Base-by-base conservation (phyloP, 1,140 invertebrate genomes). In the Formica exsecta region DNA sequence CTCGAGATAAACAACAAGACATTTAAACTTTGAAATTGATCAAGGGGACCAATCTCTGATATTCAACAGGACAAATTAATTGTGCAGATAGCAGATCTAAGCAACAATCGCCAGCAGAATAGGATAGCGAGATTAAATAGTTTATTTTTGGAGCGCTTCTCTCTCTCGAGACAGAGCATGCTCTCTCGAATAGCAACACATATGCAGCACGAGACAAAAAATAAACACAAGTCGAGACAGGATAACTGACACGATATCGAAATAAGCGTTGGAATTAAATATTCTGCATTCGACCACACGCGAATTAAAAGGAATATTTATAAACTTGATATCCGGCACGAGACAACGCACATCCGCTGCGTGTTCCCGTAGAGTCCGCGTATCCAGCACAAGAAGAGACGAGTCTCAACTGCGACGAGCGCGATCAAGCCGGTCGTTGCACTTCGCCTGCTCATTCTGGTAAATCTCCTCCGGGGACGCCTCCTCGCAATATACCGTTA, bases 341-440 rank as follows among this genome's bases (percentile, higher is more conserved):
- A 41, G 11, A 44, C 13, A 6, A 38, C 41, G 41, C n/a, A 3
- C 32, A 29, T 38, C 19, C 32, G 9, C 3, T 16, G 29, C 61
- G 61, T 38, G 25, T 8, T 29, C 25, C 11, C 19, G 6, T 32
- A 29, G 25, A 51, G 25, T 6, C 57, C 2, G 11, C 71, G 11
- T 36, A 74, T 57, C 36, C 51, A 44, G 32, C 29, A 19, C 44
- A 22, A 65, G 32, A 19, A 48, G 64, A 22, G 64, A 80, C 44
- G 29, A 57, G 32, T 41, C 32, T 16, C 77, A 9, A 25, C 38
- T 16, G 7, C 57, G 57, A 36, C 32, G 44, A 59, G 65, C 36
- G 54, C 54, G 70, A 86, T 54, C 70, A 68, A 51, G 41, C 59
- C 68, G 86, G 84, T 87, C 86, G 77, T 84, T 88, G 85, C 77